Percentiles rank a stretch among this genome's conserved stretches.
These are phyloP conservation scores for Lamprotornis superbus DNA, from an alignment of 2,113 vertebrate species.

Conservation along the genomic window DNA sequence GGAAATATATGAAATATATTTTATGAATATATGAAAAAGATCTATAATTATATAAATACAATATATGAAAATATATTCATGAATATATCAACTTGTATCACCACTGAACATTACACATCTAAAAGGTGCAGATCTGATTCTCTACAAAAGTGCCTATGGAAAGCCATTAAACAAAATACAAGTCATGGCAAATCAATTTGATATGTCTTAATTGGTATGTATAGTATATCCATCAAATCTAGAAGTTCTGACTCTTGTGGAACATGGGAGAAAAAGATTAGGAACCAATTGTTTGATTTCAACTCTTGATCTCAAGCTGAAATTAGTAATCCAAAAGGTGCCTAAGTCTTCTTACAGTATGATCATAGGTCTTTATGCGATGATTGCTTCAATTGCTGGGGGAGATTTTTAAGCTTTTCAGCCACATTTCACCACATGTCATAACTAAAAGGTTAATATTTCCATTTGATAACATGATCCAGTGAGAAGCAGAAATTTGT, in stretches of 20 bases:
- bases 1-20: not conserved
- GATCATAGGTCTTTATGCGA: not conserved
- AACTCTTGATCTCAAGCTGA: not conserved
- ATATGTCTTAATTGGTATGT: not conserved
- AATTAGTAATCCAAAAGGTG: not conserved
- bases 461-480: not conserved
- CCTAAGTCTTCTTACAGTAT: not conserved
- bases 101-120: not conserved
- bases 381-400: not conserved
- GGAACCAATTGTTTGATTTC: fast-evolving
- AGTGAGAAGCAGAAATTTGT: not conserved
- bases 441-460: not conserved
- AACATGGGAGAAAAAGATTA: not conserved
- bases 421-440: not conserved
- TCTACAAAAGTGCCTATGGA: not conserved
- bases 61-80: not conserved
- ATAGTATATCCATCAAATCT: not conserved
- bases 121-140: not conserved
- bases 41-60: no score
- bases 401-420: not conserved
- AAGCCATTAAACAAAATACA: not conserved
- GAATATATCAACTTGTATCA: not conserved
- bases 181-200: not conserved
- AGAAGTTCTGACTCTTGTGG: not conserved
- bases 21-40: no score